Evolutionary conservation across 2,797 vertebrate species (phyloP).

Genomic region (Xiphophorus birchmanni): DNA sequence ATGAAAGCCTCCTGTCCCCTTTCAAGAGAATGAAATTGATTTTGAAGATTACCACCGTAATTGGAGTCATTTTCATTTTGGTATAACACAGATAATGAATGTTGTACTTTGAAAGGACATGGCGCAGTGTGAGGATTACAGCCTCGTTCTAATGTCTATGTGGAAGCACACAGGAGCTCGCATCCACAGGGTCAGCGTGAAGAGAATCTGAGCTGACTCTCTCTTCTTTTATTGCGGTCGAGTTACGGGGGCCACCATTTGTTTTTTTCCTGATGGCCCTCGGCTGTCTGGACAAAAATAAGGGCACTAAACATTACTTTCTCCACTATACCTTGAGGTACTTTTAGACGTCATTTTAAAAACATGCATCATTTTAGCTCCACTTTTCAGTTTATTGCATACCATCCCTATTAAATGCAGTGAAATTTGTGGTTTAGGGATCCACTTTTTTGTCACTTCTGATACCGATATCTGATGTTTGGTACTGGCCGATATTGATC

Average conservation of each 20-base stretch:
- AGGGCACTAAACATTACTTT: slow-evolving; percentile 31
- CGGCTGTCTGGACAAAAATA: slow-evolving; percentile 37
- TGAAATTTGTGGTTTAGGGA: too few relatives aligned
- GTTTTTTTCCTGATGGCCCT: slow-evolving; percentile 27
- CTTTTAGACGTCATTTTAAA: not conserved
- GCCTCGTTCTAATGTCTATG: slow-evolving; percentile 3
- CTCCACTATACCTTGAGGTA: slow-evolving; percentile 14
- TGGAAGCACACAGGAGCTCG: not conserved
- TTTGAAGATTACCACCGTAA: slow-evolving; percentile 21
- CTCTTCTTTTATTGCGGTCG: slow-evolving; percentile 39
- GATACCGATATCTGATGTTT: too few relatives aligned
- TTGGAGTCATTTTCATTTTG: slow-evolving; percentile 15
- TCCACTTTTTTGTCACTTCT: too few relatives aligned
- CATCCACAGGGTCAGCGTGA: slow-evolving; percentile 43
- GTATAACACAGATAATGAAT: slow-evolving; percentile 27
- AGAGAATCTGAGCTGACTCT: slow-evolving; percentile 59
- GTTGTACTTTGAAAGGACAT: slow-evolving; percentile 15
- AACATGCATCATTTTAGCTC: not conserved
- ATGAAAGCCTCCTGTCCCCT: slow-evolving; percentile 16
- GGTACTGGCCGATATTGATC: too few relatives aligned
- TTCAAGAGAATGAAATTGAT: slow-evolving; percentile 27
- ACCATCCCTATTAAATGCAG: too few relatives aligned
- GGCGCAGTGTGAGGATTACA: slow-evolving; percentile 4
- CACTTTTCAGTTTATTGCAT: not conserved
- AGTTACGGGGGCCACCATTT: slow-evolving; percentile 17